phyloP scores from a whole-genome alignment of 2,888 invertebrate genomes.

The Argyra leucocephala region DNA sequence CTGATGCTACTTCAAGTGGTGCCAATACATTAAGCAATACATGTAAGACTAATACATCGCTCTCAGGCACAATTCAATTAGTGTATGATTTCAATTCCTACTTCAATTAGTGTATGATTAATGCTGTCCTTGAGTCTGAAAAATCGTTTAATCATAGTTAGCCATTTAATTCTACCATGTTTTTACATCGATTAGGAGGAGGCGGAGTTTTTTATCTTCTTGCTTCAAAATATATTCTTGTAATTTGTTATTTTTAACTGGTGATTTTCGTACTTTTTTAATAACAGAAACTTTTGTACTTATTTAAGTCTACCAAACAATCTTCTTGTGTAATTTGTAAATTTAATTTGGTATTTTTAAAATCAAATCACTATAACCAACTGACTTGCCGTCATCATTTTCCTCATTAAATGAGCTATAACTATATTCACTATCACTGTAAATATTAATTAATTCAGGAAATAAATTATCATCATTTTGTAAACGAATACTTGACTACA shows the following conservation, averaged over 20 bases:
- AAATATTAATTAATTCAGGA: constrained; percentile 2
- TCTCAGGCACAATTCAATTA: no score
- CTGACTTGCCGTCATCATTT: neutral
- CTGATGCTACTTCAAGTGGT: no score
- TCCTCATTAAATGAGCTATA: constrained; percentile 5
- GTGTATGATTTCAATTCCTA: neutral
- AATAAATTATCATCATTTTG: constrained; percentile 10
- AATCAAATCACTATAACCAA: neutral
- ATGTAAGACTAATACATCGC: no score
- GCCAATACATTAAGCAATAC: no score
- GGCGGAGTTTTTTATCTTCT: constrained; percentile 14
- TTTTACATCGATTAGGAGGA: constrained; percentile 13
- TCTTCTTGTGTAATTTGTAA: constrained; percentile 10
- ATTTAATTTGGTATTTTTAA: constrained; percentile 2
- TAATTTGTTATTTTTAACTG: constrained; percentile 13
- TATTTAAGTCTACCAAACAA: constrained; percentile 8
- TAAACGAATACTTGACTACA: constrained; percentile 15
- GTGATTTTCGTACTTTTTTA: constrained; percentile 12
- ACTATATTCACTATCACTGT: constrained; percentile 2
- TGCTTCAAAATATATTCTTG: constrained; percentile 11
- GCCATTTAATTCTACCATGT: constrained; percentile 13
- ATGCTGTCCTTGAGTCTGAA: constrained; percentile 10
- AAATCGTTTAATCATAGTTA: constrained; percentile 11
- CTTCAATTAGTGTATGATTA: neutral
- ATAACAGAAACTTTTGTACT: neutral